Evolutionary conservation across 2,888 invertebrate genomes (phyloP), one percentile per base, ranked within the genome.

Genomic region (Eretmocerus hayati): DNA sequence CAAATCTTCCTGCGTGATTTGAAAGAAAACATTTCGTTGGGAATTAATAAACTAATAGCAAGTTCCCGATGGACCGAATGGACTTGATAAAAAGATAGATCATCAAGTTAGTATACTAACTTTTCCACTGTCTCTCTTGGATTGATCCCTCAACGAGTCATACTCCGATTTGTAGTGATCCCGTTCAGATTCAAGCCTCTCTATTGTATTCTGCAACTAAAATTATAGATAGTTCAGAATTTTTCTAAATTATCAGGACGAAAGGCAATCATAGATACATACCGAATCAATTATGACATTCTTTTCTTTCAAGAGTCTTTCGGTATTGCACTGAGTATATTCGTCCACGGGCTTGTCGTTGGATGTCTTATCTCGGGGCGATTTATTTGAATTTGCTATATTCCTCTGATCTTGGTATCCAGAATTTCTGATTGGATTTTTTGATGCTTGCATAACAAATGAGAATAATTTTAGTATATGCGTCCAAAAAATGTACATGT

Each of bases 111-210:
- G 4, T 40, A 52, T 43, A 46, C 62, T 64, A 49, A 72, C 65
- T 42, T 60, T 59, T 20, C 67, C 65, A 20, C 65, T 59, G 21
- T 59, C 49, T 53, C 64, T 70, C 46, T 62, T 64, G 36, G 67
- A 59, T 52, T 73, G 68, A 44, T 75, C 74, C 43, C 71, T 64
- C 19, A 74, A 55, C 53, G 67, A 71, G 26, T 70, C 70, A 56
- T 73, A 77, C 57, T 79, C 76, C 19, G 70, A 69, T 64, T 70
- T 72, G 53, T 75, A 77, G 61, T 73, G 74, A 57, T 78, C 76
- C 38, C 75, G 71, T 62, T 78, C 77, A 8, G 67, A 57, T 55
- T 70, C 68, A n/a, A 73, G 47, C 46, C 64, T 64, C 43, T 69
- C 68, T 45, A 74, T 55, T 16, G 59, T 58, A 20, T 63, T 61